phyloP scores from a whole-genome alignment of 2,113 vertebrate genomes.

The Nerophis lumbriciformis region DNA sequence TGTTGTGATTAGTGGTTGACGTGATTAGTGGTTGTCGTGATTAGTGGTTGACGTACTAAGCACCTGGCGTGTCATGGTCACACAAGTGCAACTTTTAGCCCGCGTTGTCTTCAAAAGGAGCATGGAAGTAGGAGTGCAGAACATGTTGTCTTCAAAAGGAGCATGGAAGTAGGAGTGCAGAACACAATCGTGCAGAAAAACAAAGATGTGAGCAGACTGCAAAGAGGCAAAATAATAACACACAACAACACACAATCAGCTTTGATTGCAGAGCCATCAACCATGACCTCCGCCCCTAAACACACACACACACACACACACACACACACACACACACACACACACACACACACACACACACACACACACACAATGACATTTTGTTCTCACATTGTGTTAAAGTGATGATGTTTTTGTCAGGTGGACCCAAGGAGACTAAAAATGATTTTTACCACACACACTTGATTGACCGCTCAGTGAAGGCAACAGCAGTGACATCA shows the following conservation, averaged over 20 bases:
- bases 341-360: too few relatives aligned
- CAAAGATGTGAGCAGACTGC: not conserved
- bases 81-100: too few relatives aligned
- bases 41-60: too few relatives aligned
- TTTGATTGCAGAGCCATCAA: constrained; percentile 37
- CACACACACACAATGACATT: constrained; percentile 16
- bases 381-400: constrained; percentile 8
- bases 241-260: constrained; percentile 25
- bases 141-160: too few relatives aligned
- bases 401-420: constrained; percentile 23
- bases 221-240: not conserved
- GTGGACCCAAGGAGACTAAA: constrained; percentile 12
- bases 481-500: not conserved
- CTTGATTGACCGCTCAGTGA: not conserved
- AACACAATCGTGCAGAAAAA: not conserved
- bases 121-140: too few relatives aligned
- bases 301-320: not conserved
- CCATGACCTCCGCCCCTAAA: not conserved
- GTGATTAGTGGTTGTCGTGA: too few relatives aligned
- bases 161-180: too few relatives aligned
- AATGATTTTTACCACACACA: not conserved
- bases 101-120: too few relatives aligned
- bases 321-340: constrained; percentile 8
- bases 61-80: too few relatives aligned
- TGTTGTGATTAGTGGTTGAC: too few relatives aligned